These are phyloP conservation scores for Aporophyla nigra DNA, from an alignment of 2,888 invertebrate genomes.

Conservation along the genomic window DNA sequence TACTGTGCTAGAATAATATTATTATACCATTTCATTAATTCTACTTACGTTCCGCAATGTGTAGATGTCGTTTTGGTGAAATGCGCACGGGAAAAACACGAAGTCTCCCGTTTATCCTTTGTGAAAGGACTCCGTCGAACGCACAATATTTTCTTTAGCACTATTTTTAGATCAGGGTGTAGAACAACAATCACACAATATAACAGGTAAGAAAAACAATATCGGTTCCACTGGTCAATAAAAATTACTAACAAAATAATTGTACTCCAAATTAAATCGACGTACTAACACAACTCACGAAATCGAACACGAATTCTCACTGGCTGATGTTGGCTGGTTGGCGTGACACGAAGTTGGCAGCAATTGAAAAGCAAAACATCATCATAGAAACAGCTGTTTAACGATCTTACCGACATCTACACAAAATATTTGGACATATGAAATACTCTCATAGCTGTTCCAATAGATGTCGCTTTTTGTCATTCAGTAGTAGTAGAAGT, in stretches of 20 bases:
- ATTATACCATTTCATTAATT: constrained; percentile 15
- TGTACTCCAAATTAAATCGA: constrained; percentile 69
- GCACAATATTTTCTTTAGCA: constrained; percentile 71
- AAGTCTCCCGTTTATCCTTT: constrained; percentile 82
- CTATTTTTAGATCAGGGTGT: constrained; percentile 52
- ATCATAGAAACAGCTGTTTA: constrained; percentile 82
- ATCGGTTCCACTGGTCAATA: constrained; percentile 70
- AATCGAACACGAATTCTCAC: constrained; percentile 77
- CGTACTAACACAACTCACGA: constrained; percentile 71
- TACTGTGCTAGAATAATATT: constrained; percentile 5
- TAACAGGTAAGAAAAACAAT: constrained; percentile 61
- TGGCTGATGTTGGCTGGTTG: constrained; percentile 66
- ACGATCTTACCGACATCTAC: constrained; percentile 58
- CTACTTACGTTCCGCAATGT: constrained; percentile 77
- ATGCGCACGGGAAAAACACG: constrained; percentile 73
- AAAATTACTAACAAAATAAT: constrained; percentile 76
- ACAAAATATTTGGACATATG: background rate
- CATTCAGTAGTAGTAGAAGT: background rate
- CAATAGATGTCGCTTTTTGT: constrained; percentile 51
- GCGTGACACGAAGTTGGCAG: constrained; percentile 79
- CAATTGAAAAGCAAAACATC: constrained; percentile 78
- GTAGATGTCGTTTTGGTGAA: constrained; percentile 69
- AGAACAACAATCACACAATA: constrained; percentile 54
- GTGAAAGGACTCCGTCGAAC: constrained; percentile 81
- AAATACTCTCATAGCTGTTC: too few species aligned